Evolutionary conservation across 2,888 invertebrate species (phyloP).

Genomic region (Spilosoma lubricipeda): DNA sequence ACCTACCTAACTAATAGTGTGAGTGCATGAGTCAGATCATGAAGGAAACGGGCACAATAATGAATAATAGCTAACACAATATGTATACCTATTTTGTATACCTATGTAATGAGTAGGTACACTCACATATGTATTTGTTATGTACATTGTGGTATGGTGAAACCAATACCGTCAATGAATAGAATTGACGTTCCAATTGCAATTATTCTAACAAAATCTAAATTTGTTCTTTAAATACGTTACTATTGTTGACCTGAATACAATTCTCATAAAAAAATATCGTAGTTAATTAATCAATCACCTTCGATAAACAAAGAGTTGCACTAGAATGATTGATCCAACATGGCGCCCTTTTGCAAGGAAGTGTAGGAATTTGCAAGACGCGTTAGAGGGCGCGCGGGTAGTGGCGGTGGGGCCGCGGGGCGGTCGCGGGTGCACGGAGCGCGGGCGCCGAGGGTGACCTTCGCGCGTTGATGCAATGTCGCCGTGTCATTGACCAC

Average conservation of each 20-base stretch:
- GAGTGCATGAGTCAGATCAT: conserved; percentile 44
- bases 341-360: conserved; percentile 75
- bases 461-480: conserved; percentile 85
- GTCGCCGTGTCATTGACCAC: conserved; percentile 86
- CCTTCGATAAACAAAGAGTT: conserved; percentile 37
- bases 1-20: conserved; percentile 22
- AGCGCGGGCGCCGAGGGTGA: conserved; percentile 64
- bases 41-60: conserved; percentile 43
- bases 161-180: conserved; percentile 10
- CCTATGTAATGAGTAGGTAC: neutral
- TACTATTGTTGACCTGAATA: neutral
- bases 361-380: conserved; percentile 60
- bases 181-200: neutral
- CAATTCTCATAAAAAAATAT: neutral
- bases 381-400: conserved; percentile 57
- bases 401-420: conserved; percentile 47
- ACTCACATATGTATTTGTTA: conserved; percentile 6
- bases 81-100: conserved; percentile 8
- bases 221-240: neutral
- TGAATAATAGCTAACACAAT: conserved; percentile 26
- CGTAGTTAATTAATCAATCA: conserved; percentile 14
- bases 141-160: conserved; percentile 4
- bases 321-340: conserved; percentile 72
- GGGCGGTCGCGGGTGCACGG: conserved; percentile 44
- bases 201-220: conserved; percentile 5